Conservation (phyloP, 2,113 vertebrate species). For the Campylomormyrus tamandua region DNA sequence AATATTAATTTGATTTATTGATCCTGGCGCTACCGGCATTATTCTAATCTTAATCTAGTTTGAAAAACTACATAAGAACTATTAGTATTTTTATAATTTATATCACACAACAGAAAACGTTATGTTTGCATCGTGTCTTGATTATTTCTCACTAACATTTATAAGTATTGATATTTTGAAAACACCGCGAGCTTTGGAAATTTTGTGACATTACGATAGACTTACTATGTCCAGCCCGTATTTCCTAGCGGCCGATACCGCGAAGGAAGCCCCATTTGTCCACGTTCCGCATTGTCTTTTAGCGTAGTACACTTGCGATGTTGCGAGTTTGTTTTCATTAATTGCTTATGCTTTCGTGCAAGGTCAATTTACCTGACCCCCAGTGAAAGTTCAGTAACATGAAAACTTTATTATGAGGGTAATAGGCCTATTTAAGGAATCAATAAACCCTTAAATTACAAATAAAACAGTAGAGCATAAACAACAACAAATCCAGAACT, state of each 20-base stretch:
- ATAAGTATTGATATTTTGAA: background rate
- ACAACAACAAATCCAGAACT: slow-evolving; percentile 20
- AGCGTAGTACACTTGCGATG: slow-evolving; percentile 71
- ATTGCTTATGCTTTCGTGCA: slow-evolving; percentile 92
- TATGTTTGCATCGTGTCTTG: background rate
- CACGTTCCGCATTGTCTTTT: slow-evolving; percentile 78
- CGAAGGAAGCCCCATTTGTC: slow-evolving; percentile 73
- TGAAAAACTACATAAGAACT: background rate
- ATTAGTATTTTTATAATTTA: background rate
- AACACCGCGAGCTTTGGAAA: background rate
- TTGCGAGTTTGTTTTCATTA: slow-evolving; percentile 84
- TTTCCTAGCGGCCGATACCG: slow-evolving; percentile 41
- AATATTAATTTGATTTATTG: background rate
- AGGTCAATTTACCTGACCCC: slow-evolving; percentile 92
- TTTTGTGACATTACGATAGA: slow-evolving; percentile 36
- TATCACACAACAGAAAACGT: background rate
- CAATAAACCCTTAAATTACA: background rate
- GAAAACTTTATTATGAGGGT: slow-evolving; percentile 26
- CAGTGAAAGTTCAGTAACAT: slow-evolving; percentile 68
- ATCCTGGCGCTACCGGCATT: background rate
- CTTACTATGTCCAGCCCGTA: slow-evolving; percentile 57
- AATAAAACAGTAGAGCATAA: background rate
- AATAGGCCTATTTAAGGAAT: background rate
- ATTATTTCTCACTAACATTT: background rate
- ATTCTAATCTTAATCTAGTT: background rate